Conservation (phyloP, 2,888 invertebrate genomes). For the Pemphredon lugubris region DNA sequence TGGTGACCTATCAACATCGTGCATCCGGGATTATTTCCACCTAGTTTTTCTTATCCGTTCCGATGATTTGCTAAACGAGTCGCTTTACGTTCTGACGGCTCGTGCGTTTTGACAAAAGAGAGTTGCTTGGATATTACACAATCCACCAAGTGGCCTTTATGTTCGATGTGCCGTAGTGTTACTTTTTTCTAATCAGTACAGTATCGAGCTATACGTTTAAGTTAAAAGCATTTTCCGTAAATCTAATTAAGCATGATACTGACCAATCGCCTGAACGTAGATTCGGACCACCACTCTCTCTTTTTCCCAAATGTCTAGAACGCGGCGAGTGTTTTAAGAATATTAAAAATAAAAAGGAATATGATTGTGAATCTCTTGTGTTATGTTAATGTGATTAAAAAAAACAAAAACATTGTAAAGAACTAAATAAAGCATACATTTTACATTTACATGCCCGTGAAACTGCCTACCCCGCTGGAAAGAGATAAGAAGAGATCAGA, state of each 20-base stretch:
- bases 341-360: constrained; percentile 85
- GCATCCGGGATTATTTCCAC: constrained; percentile 69
- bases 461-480: background rate
- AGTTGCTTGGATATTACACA: constrained; percentile 72
- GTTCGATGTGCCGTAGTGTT: constrained; percentile 54
- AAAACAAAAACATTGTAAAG: constrained; percentile 84
- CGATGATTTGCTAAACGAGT: constrained; percentile 38
- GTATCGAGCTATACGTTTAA: constrained; percentile 28
- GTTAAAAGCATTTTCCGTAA: constrained; percentile 40
- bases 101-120: constrained; percentile 37
- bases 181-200: constrained; percentile 22
- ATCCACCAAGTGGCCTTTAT: constrained; percentile 71
- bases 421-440: constrained; percentile 82
- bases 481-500: too few relatives aligned
- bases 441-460: constrained; percentile 73
- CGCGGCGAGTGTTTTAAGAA: constrained; percentile 82
- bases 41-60: constrained; percentile 45
- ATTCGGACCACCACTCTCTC: constrained; percentile 76
- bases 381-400: constrained; percentile 84
- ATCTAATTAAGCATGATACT: constrained; percentile 74
- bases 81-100: constrained; percentile 14
- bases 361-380: constrained; percentile 87
- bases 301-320: constrained; percentile 75
- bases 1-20: constrained; percentile 78
- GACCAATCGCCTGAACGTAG: constrained; percentile 79